Conservation (phyloP, 2,113 vertebrate species). For the Pterocles burchelli region DNA sequence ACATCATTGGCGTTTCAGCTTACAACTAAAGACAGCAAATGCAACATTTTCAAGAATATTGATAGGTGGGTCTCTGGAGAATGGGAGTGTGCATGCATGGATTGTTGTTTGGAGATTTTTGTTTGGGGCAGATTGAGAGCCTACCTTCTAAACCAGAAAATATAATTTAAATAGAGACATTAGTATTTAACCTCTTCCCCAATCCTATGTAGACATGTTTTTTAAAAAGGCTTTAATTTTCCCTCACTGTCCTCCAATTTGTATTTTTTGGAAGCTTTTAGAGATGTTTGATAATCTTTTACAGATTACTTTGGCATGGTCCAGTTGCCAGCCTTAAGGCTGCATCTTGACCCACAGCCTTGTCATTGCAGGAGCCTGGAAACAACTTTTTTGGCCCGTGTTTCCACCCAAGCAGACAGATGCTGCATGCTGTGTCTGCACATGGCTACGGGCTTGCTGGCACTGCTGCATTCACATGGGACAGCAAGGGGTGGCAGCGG, state of each 20-base stretch:
- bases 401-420: neutral
- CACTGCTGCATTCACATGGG: neutral
- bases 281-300: neutral
- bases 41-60: conserved; percentile 96
- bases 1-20: conserved; percentile 94
- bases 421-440: neutral
- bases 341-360: neutral
- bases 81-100: neutral
- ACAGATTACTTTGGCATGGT: neutral
- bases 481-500: rapidly evolving
- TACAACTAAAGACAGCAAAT: conserved; percentile 88
- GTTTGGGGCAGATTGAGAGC: neutral
- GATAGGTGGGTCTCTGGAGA: conserved; percentile 80
- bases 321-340: neutral
- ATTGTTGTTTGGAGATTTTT: neutral
- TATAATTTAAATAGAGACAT: neutral
- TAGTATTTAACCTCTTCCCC: neutral
- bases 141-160: neutral
- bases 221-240: neutral
- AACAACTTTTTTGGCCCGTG: neutral
- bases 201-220: neutral
- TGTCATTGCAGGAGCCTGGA: neutral
- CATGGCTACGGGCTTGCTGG: neutral
- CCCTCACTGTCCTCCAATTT: neutral
- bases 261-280: neutral